Base-by-base conservation (phyloP, 1,140 invertebrate species). In the Arctopsyche grandis region DNA sequence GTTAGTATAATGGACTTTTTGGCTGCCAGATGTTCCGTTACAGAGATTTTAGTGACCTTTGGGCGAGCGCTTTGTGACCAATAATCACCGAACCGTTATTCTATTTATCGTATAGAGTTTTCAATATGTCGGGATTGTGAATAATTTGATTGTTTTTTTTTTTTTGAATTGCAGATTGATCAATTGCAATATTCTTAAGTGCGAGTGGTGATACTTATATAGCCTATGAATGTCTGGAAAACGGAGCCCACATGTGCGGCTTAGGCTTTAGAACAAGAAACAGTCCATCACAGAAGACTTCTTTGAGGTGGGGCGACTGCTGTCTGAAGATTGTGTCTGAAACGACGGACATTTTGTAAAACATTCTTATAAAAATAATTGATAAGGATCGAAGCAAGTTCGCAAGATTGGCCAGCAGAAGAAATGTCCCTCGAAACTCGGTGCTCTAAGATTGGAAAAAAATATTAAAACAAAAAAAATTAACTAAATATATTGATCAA, bases 231-330 rank as follows among this genome's bases (percentile, higher is more conserved):
- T 77, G 84, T 85, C 84, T 75, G 75, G 69, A 80, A 70, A 60
- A 56, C 79, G 83, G 84, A 83, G 89, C 89, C 93, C 93, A 91
- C 93, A 97, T 97, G 95, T 96, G 93, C 91, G 94, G 94, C 90
- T 91, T 96, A 93, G 94, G 92, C 89, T 96, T 96, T 93, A 96
- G 92, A 91, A 96, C 95, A 87, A 94, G 94, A 89, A 97, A 97
- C 90, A 96, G 94, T 91, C 95, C 96, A 90, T 96, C 95, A 88
- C 95, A 96, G 90, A 97, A 96, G 91, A 97, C 95, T 88, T 96
- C 94, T 87, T 92, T 97, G 83, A 93, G 96, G 89, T 97, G 96
- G 95, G 95, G 95, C 86, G 96, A 97, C 89, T 96, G 95, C 90
- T 97, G 95, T 89, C 85, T 84, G 75, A 78, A 81, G 73, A 77